A percentile compares a stretch with the other conserved stretches of the same genome.
phyloP scores from a whole-genome alignment of 2,888 invertebrate species.

The Dynastes hyllus region DNA sequence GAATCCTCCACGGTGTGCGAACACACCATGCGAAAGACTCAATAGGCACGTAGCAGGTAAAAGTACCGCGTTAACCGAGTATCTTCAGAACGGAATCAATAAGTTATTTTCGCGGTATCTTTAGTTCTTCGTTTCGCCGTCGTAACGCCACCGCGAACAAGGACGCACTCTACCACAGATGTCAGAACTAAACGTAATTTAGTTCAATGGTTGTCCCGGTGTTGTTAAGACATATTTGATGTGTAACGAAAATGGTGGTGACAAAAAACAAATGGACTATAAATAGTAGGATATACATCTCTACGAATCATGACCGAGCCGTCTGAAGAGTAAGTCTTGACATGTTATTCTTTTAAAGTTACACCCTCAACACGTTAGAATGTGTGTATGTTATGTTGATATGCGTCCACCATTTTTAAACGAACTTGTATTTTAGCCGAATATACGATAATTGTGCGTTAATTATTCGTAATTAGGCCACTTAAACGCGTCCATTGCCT shows the following conservation, averaged over 20 bases:
- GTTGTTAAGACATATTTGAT: constrained; percentile 70
- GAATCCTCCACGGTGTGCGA: background rate
- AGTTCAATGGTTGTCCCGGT: constrained; percentile 70
- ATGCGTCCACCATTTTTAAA: constrained; percentile 64
- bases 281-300: constrained; percentile 88
- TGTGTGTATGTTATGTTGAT: constrained; percentile 59
- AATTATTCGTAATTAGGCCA: constrained; percentile 58
- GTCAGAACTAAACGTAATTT: constrained; percentile 82
- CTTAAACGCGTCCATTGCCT: constrained; percentile 51
- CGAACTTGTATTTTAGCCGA: constrained; percentile 56
- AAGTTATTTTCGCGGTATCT: constrained; percentile 52
- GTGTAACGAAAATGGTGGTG: constrained; percentile 71
- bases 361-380: constrained; percentile 55
- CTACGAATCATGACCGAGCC: constrained; percentile 93
- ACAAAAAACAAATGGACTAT: constrained; percentile 78
- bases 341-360: constrained; percentile 56
- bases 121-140: constrained; percentile 42
- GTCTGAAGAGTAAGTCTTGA: constrained; percentile 88
- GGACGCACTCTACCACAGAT: constrained; percentile 81
- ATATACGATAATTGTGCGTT: constrained; percentile 57
- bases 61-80: background rate
- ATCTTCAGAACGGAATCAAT: constrained; percentile 48
- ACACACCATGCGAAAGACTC: constrained; percentile 12
- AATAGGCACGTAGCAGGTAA: background rate
- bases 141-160: constrained; percentile 44